Base-by-base conservation (phyloP, 2,113 vertebrate species). In the Plectropomus leopardus region DNA sequence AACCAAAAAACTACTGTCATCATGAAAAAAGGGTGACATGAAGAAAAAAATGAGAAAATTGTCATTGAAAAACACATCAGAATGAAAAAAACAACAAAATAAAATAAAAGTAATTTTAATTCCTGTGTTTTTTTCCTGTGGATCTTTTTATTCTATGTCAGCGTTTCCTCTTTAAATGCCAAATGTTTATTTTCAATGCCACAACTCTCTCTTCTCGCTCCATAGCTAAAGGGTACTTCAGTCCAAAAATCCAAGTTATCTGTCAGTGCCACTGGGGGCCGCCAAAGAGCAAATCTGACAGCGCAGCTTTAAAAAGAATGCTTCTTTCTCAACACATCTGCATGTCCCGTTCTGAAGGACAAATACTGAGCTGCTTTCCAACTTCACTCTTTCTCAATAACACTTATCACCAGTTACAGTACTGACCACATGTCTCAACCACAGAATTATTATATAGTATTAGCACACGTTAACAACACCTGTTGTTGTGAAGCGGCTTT, bases 181-280 rank as follows among this genome's bases (percentile, higher is more conserved):
- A n/a, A n/a, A n/a, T n/a, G n/a, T n/a, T n/a, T n/a, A n/a, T n/a
- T n/a, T n/a, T n/a, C n/a, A n/a, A 28, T n/a, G 21, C 24, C 54
- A 30, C 36, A 34, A n/a, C n/a, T n/a, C n/a, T n/a, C n/a, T n/a
- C n/a, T n/a, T n/a, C n/a, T n/a, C n/a, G n/a, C n/a, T n/a, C n/a
- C n/a, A n/a, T n/a, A n/a, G n/a, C n/a, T 26, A 45, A 76, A 55
- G 8, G 36, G 55, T 24, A 60, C 30, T 30, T 16, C 40, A 65
- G 6, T 34, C 9, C 23, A 58, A 47, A 79, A 57, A 68, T 0
- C 4, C 0, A 7, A 17, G 34, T 61, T 55, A 59, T 55, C n/a
- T 17, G 19, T 67, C 0, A 5, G 15, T 54, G 71, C 87, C 89
- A 91, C 87, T 76, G 23, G 86, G 47, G 75, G 86, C 74, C 84